Evolutionary conservation across 37 sponge, comb jelly and placozoan genomes (phyloP), one percentile per base, ranked within the genome.

Genomic region (Theonella swinhoei): DNA sequence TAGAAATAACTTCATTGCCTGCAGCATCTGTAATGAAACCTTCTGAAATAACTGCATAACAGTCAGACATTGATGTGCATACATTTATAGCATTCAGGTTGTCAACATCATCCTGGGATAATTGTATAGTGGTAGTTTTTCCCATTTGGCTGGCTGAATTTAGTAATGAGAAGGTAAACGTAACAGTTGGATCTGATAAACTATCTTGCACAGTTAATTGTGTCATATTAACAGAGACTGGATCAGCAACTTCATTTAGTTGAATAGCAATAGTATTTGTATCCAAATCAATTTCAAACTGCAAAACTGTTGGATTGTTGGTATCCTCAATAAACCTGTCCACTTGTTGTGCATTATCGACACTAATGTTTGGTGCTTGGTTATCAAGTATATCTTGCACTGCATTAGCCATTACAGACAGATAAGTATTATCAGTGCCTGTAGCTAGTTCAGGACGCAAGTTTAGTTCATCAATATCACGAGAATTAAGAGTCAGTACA

Each of bases 21-120:
- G 91, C 91, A 32, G 80, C 80, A 75, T 96, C 96, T 39, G 81
- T 86, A 37, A 91, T 82, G 40, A 96, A 86, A 5, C 85, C 84
- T n/a, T 39, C 38, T 26, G 80, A 54, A 4, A 88, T 54, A 54
- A 68, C 29, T 23, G 81, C 83, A 70, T 77, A 94, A 60, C 95
- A 94, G 76, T 88, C 74, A 30, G 39, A 34, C 47, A 72, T 85
- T 22, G 72, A 60, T 24, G 89, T 88, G 30, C 93, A 92, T 31
- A 88, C 34, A 61, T 75, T 74, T 1, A 94, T 80, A 4, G 81
- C 67, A 58, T 94, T 91, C 37, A 94, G 79, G n/a, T 33, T 37
- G 59, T 94, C 78, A 0, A 88, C 82, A 78, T 94, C 95, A 36
- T 76, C 41, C 42, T 87, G 80, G 25, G 76, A 79, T 1, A 94